Percentiles rank a stretch among this genome's conserved stretches.
Conservation (phyloP, 2,888 invertebrate species). For the Latheticus oryzae region DNA sequence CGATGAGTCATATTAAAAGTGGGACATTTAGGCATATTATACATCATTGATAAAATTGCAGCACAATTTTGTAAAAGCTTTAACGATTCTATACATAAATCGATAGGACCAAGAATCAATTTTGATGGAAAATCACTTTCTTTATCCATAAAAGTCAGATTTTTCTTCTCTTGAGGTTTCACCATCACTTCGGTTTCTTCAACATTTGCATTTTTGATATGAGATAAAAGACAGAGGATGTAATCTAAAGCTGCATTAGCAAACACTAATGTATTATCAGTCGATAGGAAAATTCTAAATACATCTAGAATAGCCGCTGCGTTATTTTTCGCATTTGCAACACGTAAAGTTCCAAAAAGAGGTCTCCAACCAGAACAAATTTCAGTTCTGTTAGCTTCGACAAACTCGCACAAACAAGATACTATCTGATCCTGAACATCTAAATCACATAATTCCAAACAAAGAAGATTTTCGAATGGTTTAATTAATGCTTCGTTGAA, state of each 20-base stretch:
- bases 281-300: conserved; percentile 92
- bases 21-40: conserved; percentile 94
- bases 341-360: conserved; percentile 91
- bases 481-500: conserved; percentile 95
- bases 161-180: conserved; percentile 47
- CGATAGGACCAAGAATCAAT: conserved; percentile 61
- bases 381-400: conserved; percentile 92
- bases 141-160: conserved; percentile 55
- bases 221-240: conserved; percentile 86
- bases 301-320: conserved; percentile 86
- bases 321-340: conserved; percentile 79
- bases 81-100: conserved; percentile 82
- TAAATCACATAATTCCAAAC: conserved; percentile 91
- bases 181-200: conserved; percentile 47
- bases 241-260: conserved; percentile 95
- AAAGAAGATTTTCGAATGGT: conserved; percentile 94
- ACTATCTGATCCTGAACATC: conserved; percentile 96
- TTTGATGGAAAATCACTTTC: conserved; percentile 57
- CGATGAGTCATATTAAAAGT: conserved; percentile 90
- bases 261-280: conserved; percentile 93
- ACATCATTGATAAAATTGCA: conserved; percentile 90
- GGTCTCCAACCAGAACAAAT: conserved; percentile 97
- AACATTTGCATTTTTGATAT: conserved; percentile 77
- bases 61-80: conserved; percentile 89
- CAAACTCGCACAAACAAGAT: conserved; percentile 94